Base-by-base conservation (phyloP, 2,113 vertebrate genomes). In the Apodemus sylvaticus region DNA sequence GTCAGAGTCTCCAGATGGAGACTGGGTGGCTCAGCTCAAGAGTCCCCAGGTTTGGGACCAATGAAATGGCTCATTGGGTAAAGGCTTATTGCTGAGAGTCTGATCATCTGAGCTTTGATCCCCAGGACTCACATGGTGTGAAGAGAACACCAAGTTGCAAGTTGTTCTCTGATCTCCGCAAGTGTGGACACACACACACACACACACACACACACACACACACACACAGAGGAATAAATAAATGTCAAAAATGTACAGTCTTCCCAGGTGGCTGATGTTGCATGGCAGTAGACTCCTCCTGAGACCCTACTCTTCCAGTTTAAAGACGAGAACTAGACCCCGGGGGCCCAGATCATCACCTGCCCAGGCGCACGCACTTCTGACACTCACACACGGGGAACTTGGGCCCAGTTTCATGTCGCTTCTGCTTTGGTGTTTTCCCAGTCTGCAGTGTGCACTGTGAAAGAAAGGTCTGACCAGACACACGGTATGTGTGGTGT, bases 321-420 rank as follows among this genome's bases (percentile, higher is more conserved):
- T 42, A 82, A 39, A 77, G 92, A 87, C 14, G 14, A 74, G 48
- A 78, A 51, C 34, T 48, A 22, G 3, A 64, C 31, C 11, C 42
- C 8, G 20, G 22, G 22, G 82, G 11, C 13, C 7, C 22, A 42
- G 74, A 78, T 5, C 22, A 55, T 31, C 55, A 34, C 36, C 74
- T 26, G 36, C 4, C 66, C 34, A 11, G 64, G 58, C 68, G n/a
- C 10, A 74, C 1, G 26, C 0, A 5, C 6, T 2, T 58, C 11
- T 31, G 53, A 13, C 6, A 0, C 4, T 39, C n/a, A 10, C 24
- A 22, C 53, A 3, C 0, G 48, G 85, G 62, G 1, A 31, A 55
- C n/a, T 9, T n/a, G 16, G 24, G 19, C 16, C 76, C 64, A 24
- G 17, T 8, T 5, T 26, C 12, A 45, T 55, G 36, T 34, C n/a